Conservation (phyloP, 2,797 vertebrate species). For the Babyrousa celebensis region DNA sequence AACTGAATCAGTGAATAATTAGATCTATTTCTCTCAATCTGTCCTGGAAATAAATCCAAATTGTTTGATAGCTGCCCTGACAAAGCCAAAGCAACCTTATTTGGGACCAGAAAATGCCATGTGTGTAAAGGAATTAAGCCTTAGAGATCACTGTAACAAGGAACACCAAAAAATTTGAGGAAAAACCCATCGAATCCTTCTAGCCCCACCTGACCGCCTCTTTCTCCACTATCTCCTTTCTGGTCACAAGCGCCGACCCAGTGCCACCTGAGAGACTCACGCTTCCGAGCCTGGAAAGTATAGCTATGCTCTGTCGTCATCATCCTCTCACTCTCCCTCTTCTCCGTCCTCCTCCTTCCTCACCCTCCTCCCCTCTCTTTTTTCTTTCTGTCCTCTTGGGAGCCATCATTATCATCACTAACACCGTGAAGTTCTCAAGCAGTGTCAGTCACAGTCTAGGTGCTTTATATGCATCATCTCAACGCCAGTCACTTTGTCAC, state of each 20-base stretch:
- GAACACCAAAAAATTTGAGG: neutral
- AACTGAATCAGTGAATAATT: neutral
- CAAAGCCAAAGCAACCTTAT: neutral
- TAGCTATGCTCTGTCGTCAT: neutral
- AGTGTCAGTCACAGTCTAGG: neutral
- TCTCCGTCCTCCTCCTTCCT: neutral
- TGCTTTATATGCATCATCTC: neutral
- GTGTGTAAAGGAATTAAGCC: neutral
- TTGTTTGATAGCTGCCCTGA: neutral
- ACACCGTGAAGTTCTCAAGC: neutral
- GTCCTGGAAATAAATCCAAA: slow-evolving; percentile 32
- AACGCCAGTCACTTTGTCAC: neutral
- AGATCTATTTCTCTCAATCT: neutral
- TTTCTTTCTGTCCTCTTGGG: neutral
- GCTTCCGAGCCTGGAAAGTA: neutral
- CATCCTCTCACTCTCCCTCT: neutral
- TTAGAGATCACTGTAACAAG: neutral
- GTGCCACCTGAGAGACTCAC: neutral
- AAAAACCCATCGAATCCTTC: slow-evolving; percentile 2
- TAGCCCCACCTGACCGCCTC: neutral
- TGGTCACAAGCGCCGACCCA: neutral
- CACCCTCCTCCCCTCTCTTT: too few species aligned
- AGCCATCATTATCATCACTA: neutral
- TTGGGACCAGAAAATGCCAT: neutral
- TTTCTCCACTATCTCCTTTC: neutral